phyloP scores from a whole-genome alignment of 2,888 invertebrate species.

The Pherbina coryleti region DNA sequence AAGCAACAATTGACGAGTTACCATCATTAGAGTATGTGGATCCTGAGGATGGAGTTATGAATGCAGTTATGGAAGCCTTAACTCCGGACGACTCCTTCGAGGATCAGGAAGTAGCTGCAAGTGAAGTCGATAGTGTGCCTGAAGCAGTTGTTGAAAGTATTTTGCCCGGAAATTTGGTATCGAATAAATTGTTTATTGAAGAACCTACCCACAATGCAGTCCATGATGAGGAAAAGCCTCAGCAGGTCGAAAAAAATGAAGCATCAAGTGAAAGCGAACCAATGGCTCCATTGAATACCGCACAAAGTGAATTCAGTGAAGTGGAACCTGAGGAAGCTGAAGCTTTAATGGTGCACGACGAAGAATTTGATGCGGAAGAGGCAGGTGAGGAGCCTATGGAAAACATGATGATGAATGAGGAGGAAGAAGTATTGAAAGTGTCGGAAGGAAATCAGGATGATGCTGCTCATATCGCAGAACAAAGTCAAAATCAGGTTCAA shows the following conservation, averaged over 20 bases:
- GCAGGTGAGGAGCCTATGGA: background rate
- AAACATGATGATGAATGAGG: background rate
- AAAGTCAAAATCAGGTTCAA: too few species aligned
- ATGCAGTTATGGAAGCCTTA: constrained; percentile 39
- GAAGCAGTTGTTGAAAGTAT: background rate
- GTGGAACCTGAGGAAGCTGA: background rate
- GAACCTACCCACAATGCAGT: background rate
- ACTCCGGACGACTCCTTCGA: constrained; percentile 37
- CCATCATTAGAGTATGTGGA: background rate
- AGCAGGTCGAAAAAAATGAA: background rate
- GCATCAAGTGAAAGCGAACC: background rate
- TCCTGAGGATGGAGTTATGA: background rate
- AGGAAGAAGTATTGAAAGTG: background rate
- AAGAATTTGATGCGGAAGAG: constrained; percentile 2
- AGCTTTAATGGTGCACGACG: background rate
- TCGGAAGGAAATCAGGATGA: background rate
- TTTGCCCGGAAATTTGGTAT: background rate
- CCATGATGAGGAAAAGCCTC: background rate
- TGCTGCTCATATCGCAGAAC: too few species aligned
- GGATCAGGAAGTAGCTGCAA: background rate
- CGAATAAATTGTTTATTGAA: background rate
- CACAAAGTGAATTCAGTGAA: background rate
- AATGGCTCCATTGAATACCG: background rate
- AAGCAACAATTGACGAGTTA: constrained; percentile 5
- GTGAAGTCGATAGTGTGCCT: constrained; percentile 15